Evolutionary conservation across 2,797 vertebrate genomes (phyloP), one percentile per base, ranked within the genome.

Genomic region (Chaetophractus vellerosus): DNA sequence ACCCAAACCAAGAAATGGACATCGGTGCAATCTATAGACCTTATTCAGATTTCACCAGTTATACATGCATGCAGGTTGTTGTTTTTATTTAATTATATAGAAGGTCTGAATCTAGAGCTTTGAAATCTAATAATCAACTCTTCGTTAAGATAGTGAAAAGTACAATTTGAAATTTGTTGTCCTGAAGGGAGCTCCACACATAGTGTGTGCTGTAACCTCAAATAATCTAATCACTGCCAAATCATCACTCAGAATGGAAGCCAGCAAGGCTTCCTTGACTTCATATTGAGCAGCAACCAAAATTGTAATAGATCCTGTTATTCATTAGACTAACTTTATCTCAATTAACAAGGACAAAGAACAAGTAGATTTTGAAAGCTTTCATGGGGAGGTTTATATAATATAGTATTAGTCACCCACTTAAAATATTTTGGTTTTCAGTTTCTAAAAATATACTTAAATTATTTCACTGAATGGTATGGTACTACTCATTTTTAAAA

Each of bases 391-490:
- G 21, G 33, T 48, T 64, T 72, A 31, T 16, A 75, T 64, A 21
- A 16, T 38, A 28, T 16, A 50, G 14, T 15, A 61, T 61, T 66
- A 48, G 26, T 89, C 15, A 74, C 38, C n/a, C 57, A 69, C 41
- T 84, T 90, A 63, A 96, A 66, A 59, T 87, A 55, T 12, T 91
- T 90, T 33, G 59, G 19, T 78, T 91, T 93, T 82, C 12, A 31
- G 7, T 80, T 88, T 86, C 66, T 31, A 36, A 64, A 74, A 64
- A 59, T 74, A 21, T 57, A 18, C 24, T 91, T 12, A 81, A 12
- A 61, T 74, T 87, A 72, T 90, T 72, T 69, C 88, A 16, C 66
- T 18, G 23, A 52, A 21, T 52, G 23, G 12, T 55, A 48, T 18
- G 18, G 12, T 71, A 24, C 36, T 72, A 38, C 15, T 31, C 9